Evolutionary conservation across 2,888 invertebrate species (phyloP).

Genomic region (Tetranychus truncatus): DNA sequence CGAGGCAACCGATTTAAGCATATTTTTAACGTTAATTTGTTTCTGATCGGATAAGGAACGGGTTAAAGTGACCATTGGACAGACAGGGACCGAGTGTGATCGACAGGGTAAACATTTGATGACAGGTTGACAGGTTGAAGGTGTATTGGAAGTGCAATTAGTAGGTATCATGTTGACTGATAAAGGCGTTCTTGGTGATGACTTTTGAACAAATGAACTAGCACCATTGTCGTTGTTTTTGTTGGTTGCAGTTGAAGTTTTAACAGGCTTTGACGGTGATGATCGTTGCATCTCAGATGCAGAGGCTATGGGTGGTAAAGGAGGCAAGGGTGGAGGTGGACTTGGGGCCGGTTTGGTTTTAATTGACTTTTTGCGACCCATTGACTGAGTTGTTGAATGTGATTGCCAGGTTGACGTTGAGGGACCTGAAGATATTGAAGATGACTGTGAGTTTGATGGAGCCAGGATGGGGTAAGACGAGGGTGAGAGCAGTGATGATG

Average conservation of each 20-base stretch:
- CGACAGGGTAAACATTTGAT: not conserved
- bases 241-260: not conserved
- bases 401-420: constrained; percentile 5
- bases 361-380: not conserved
- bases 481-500: too few species aligned
- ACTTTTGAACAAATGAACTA: not conserved
- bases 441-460: not conserved
- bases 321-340: constrained; percentile 14
- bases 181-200: not conserved
- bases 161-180: too few species aligned
- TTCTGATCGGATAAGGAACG: constrained; percentile 22
- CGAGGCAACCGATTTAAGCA: constrained; percentile 20
- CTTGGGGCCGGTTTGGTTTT: constrained; percentile 20
- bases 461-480: too few species aligned
- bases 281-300: not conserved
- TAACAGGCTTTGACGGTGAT: not conserved
- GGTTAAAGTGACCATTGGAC: constrained; percentile 13
- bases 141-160: too few species aligned
- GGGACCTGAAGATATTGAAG: not conserved
- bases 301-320: not conserved
- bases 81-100: not conserved
- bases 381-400: not conserved
- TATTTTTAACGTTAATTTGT: constrained; percentile 21
- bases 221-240: not conserved
- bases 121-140: not conserved